These are phyloP conservation scores for Mythimna vitellina DNA, from an alignment of 2,888 invertebrate species.

Conservation along the genomic window DNA sequence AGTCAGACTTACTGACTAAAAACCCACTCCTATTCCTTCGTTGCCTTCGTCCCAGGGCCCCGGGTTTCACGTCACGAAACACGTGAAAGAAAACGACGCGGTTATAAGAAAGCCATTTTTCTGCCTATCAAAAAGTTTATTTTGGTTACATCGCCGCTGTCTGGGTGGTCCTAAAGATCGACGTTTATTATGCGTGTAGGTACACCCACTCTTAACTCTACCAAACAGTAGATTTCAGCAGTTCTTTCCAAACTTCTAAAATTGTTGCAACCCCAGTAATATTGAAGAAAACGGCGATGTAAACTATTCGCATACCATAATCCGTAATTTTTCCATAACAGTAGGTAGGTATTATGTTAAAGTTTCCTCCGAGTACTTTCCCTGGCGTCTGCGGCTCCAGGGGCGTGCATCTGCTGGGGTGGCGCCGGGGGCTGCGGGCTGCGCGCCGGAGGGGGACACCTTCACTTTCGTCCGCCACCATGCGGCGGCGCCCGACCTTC, in stretches of 20 bases:
- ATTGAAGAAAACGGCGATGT: conserved; percentile 16
- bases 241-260: not conserved
- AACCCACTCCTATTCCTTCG: no score
- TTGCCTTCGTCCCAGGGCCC: no score
- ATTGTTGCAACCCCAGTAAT: not conserved
- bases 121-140: conserved; percentile 24
- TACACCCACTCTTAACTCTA: not conserved
- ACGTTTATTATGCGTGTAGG: not conserved
- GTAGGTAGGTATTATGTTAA: conserved; percentile 54
- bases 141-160: not conserved
- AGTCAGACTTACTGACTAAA: no score
- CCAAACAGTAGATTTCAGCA: not conserved
- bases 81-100: not conserved
- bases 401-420: conserved; percentile 62
- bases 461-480: conserved; percentile 82
- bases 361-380: conserved; percentile 74
- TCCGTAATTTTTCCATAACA: conserved; percentile 52
- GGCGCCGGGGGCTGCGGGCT: conserved; percentile 42
- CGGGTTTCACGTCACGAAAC: no score
- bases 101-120: conserved; percentile 9
- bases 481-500: conserved; percentile 73
- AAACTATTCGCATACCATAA: conserved; percentile 49
- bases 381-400: conserved; percentile 78
- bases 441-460: conserved; percentile 66
- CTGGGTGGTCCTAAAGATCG: conserved; percentile 14